phyloP scores from a whole-genome alignment of 2,113 vertebrate genomes.

The Ictalurus punctatus region DNA sequence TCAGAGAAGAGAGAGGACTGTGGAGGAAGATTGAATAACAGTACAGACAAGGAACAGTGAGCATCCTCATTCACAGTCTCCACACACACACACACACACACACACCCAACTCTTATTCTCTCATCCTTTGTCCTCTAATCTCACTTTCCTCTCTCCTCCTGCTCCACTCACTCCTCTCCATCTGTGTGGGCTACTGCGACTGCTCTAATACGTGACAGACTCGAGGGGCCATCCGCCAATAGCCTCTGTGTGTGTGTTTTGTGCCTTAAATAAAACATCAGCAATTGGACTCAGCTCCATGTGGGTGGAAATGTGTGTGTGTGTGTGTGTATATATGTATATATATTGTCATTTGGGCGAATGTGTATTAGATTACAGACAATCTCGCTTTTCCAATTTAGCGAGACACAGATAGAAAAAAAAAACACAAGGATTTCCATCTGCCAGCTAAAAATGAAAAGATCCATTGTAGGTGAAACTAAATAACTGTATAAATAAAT shows the following conservation, averaged over 20 bases:
- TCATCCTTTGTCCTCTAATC: constrained; percentile 33
- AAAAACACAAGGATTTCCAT: neutral
- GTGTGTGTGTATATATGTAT: neutral
- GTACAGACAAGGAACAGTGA: constrained; percentile 8
- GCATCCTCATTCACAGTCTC: constrained; percentile 7
- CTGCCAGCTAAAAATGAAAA: neutral
- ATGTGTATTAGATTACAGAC: neutral
- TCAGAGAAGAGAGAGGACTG: constrained; percentile 11
- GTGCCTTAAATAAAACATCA: constrained; percentile 24
- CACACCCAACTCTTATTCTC: constrained; percentile 6
- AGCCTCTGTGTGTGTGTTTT: neutral
- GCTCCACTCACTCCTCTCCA: constrained; percentile 21
- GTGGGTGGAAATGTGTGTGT: neutral
- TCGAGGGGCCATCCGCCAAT: constrained; percentile 4
- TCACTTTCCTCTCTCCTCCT: constrained; percentile 24
- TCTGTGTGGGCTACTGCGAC: constrained; percentile 22
- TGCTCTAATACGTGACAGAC: constrained; percentile 39
- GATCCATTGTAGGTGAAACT: neutral
- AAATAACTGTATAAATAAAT: neutral
- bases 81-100: constrained; percentile 33
- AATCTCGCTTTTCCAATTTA: neutral
- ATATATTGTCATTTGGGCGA: neutral
- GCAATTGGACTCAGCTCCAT: neutral
- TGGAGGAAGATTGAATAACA: constrained; percentile 19
- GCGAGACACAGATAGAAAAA: neutral